phyloP scores from a whole-genome alignment of 2,113 vertebrate genomes.

The Fregetta grallaria region DNA sequence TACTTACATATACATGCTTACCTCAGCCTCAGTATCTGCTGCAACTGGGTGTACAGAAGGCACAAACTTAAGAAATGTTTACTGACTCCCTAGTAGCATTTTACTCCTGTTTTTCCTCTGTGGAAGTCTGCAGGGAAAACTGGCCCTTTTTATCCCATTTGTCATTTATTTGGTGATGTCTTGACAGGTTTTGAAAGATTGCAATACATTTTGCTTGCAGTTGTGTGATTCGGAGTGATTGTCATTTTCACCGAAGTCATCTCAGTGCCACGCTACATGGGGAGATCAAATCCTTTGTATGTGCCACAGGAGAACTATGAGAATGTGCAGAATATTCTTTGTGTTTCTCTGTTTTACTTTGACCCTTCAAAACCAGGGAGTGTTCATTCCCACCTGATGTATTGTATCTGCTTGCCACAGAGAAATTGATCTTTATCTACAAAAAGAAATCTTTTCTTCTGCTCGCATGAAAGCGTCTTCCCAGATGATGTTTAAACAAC shows the following conservation, averaged over 20 bases:
- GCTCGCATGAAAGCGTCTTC: not conserved
- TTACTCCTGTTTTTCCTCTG: not conserved
- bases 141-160: not conserved
- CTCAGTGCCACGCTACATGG: not conserved
- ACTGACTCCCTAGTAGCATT: not conserved
- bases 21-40: not conserved
- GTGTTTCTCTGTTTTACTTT: not conserved
- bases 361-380: not conserved
- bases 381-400: not conserved
- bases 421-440: not conserved
- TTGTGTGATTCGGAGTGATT: not conserved
- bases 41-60: not conserved
- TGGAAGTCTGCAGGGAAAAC: not conserved
- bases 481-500: not conserved
- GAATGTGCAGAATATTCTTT: not conserved
- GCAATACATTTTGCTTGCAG: not conserved
- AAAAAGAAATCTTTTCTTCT: not conserved
- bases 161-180: not conserved
- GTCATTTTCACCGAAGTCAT: not conserved
- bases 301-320: not conserved
- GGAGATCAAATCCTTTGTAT: not conserved
- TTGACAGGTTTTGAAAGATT: not conserved
- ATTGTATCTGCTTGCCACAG: not conserved
- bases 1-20: not conserved
- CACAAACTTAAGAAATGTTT: not conserved